Evolutionary conservation across 2,113 vertebrate species (phyloP), one percentile per base, ranked within the genome.

Genomic region (Odocoileus hemionus): DNA sequence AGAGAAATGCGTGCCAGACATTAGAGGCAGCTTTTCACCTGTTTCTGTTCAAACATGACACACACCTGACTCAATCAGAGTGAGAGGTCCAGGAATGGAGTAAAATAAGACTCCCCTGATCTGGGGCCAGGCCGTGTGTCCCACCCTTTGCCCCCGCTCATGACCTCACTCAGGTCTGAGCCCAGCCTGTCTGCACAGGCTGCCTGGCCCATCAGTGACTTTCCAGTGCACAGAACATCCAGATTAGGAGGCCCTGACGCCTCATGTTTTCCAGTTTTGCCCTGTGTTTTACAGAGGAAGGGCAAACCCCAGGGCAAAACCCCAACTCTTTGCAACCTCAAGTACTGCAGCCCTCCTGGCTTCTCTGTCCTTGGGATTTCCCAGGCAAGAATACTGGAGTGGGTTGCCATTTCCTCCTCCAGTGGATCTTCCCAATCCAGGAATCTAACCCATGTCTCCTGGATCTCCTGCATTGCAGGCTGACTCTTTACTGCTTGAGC

Each of bases 11-110:
- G 13, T 85, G 45, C 36, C 64, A 6, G 60, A 60, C 55, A 52
- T 45, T 21, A 33, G 36, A 16, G 26, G 45, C 12, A 36, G 3
- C n/a, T 89, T 83, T 92, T 47, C 45, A 47, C 11, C 54, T 83
- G 25, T 33, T 94, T 92, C 58, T 52, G 28, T 89, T 94, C 88
- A 89, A 1, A 57, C 33, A 9, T 25, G 50, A 61, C 28, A 30
- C 28, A 33, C n/a, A 30, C 43, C 16, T 12, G 26, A 7, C 80
- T 86, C 12, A 12, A 60, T 67, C 16, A 55, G 78, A 82, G 10
- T 0, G 2, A 60, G 50, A 70, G 7, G 28, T 39, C 54, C 2
- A 15, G 11, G 6, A n/a, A n/a, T 57, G 1, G 12, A 6, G 39
- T 23, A 33, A 76, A 89, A 17, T 19, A 33, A 45, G 36, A 25